Evolutionary conservation across 2,113 vertebrate genomes (phyloP), one percentile per base, ranked within the genome.

Genomic region (Ptychochromis oligacanthus): DNA sequence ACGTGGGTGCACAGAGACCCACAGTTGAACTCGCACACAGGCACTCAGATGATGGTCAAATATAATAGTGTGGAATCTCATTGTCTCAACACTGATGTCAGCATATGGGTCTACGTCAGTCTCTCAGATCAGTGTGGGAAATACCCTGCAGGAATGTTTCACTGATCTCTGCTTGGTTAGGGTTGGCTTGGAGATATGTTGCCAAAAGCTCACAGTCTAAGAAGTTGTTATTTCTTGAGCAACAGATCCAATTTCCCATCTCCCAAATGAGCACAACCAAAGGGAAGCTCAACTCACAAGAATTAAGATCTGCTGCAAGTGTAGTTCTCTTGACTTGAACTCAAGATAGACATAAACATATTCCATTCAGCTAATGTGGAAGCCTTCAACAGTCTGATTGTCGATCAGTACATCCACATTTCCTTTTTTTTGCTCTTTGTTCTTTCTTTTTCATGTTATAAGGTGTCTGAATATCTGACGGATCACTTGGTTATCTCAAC

Each of bases 261-360:
- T 80, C 55, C 52, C 36, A 31, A 83, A 77, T 38, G 56, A 88
- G 77, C 26, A 81, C 72, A 82, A 85, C 81, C 57, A 76, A 85
- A 76, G 83, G 28, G 64, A 84, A 85, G 90, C 74, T 81, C 60
- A 79, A 59, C 54, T 72, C 61, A 49, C 38, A 2, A 80, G 81
- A 90, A 91, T 89, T 65, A 31, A 40, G 72, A 89, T 75, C 80
- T 54, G 31, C 54, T 58, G 49, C 55, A 43, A 58, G 40, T 38
- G 43, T 70, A 87, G 88, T 87, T 89, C 65, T 28, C 77, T 84
- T 84, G 82, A 87, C 79, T 75, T 38, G 52, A 40, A 74, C 65
- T 74, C 84, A 87, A 84, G 80, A 90, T 77, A 20, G 24, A 70
- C 52, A 52, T 31, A 31, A 13, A 49, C 26, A 72, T 52, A 89